These are phyloP conservation scores for Phallusia fumigata DNA, from an alignment of 23 tunicate species.

Conservation along the genomic window DNA sequence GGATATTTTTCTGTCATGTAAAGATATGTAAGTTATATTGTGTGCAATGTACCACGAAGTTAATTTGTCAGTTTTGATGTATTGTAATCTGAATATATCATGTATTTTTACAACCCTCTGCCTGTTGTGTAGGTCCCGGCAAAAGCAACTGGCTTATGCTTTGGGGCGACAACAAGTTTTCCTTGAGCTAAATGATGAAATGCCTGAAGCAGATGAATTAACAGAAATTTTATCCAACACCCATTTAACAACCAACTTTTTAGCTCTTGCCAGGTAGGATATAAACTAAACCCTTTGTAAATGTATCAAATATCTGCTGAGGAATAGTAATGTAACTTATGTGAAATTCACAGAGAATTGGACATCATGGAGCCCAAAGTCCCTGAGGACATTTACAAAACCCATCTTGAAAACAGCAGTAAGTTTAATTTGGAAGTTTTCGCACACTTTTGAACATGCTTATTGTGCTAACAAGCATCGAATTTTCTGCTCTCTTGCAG, in stretches of 20 bases:
- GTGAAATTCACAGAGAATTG: slow-evolving; percentile 66
- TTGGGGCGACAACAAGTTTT: slow-evolving; percentile 85
- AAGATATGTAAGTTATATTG: slow-evolving; percentile 90
- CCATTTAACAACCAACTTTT: slow-evolving; percentile 81
- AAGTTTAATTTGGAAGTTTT: too few species aligned
- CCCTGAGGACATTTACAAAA: slow-evolving; percentile 95
- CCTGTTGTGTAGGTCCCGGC: slow-evolving; percentile 30
- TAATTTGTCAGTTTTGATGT: not conserved
- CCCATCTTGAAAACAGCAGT: slow-evolving; percentile 85
- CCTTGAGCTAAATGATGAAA: slow-evolving; percentile 71
- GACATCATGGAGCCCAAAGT: slow-evolving; percentile 90
- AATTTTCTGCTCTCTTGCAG: slow-evolving; percentile 7
- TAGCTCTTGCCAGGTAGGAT: slow-evolving; percentile 78
- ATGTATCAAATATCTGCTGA: not conserved
- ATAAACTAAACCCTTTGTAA: not conserved
- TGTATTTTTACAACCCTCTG: not conserved
- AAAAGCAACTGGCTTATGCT: slow-evolving; percentile 79
- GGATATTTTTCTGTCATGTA: slow-evolving; percentile 87
- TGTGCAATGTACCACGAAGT: not conserved
- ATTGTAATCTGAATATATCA: not conserved
- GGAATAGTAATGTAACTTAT: not conserved
- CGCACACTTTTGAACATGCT: too few species aligned
- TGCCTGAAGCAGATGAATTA: slow-evolving; percentile 75
- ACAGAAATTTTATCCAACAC: slow-evolving; percentile 91
- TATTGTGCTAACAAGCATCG: too few species aligned